A percentile compares a stretch with the other conserved stretches of the same genome.
Conservation (phyloP, 2,113 vertebrate species). For the Stercorarius parasiticus region DNA sequence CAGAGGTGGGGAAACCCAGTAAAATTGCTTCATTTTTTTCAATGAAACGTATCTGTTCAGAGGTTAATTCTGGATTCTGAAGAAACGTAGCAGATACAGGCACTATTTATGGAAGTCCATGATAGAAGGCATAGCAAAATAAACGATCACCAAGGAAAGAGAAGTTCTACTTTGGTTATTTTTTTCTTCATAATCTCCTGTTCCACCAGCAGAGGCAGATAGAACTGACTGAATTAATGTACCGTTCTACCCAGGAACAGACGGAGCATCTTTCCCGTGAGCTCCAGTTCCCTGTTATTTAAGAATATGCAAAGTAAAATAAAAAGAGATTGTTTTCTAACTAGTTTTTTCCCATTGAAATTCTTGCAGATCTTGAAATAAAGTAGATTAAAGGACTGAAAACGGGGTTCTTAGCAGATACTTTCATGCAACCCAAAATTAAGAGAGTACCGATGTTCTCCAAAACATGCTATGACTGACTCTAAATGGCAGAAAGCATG, state of each 20-base stretch:
- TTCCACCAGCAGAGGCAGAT: neutral
- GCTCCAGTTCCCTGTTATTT: neutral
- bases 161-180: neutral
- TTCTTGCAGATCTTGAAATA: neutral
- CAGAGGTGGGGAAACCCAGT: slow-evolving; percentile 24
- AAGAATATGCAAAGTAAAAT: neutral
- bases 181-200: neutral
- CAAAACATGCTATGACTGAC: neutral
- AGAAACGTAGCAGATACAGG: neutral
- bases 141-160: neutral
- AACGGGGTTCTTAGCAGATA: neutral
- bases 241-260: neutral
- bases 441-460: neutral
- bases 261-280: neutral
- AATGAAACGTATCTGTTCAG: neutral
- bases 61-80: neutral
- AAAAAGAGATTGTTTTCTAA: neutral
- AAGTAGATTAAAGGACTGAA: neutral
- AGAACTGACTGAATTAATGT: neutral
- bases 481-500: neutral
- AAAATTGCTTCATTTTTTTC: neutral
- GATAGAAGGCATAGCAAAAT: neutral
- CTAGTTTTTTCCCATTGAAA: neutral
- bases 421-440: neutral
- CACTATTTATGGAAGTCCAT: neutral